Evolutionary conservation across 2,113 vertebrate genomes (phyloP).

Genomic region (human (Homo sapiens)): GRCh38 chr4:118469001-118469500

Average conservation of each 20-base stretch:
- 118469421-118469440: background rate
- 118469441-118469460: background rate
- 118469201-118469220: background rate
- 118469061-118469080: conserved; percentile 13
- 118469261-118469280: background rate
- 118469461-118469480: background rate
- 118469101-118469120: background rate
- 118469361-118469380: background rate
- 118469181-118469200: background rate
- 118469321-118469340: background rate
- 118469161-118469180: background rate
- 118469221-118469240: conserved; percentile 4
- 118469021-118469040: background rate
- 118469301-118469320: background rate
- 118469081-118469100: background rate
- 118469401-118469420: background rate
- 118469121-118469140: background rate
- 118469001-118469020: background rate
- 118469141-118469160: background rate
- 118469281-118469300: background rate
- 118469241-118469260: background rate
- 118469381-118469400: background rate
- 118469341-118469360: background rate
- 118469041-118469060: background rate
- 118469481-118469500: background rate